Base-by-base conservation (phyloP, 2,113 vertebrate genomes). In the Bettongia penicillata region DNA sequence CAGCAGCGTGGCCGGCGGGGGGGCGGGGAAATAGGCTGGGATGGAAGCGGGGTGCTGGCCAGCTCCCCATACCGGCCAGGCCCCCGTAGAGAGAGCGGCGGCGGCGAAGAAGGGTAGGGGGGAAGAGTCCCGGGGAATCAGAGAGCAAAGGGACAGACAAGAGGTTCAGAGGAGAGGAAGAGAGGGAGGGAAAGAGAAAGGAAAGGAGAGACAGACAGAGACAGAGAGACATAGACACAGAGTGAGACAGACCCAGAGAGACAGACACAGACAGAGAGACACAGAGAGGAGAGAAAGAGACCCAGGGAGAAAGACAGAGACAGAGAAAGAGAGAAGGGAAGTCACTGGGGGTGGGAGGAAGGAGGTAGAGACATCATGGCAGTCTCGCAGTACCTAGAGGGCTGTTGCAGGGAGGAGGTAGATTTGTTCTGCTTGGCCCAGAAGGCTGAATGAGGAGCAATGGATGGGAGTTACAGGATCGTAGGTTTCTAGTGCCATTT, bases 1-100 rank as follows among this genome's bases (percentile, higher is more conserved):
- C 99, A 98, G 98, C 98, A 99, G 99, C 98, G 98, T 99, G 99
- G 99, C 98, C 51, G 97, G 25, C 3, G 49, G n/a, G 48, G 31
- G 37, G 92, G 68, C 8, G 91, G 90, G 2, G 5, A 49, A n/a
- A 84, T 43, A 84, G 68, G n/a, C 68, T 43, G n/a, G 37, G 68
- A 84, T 43, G 68, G 68, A 43, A 84, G 68, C n/a, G 53, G 68
- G 68, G 68, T 84, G 68, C 68, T 43, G 68, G 37, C 24, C 55
- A 43, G 49, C 48, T 53, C 25, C 47, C 51, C 77, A 50, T 4
- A 50, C 49, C 48, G 49, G 90, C 48, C 90, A 31, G 24, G 90
- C 47, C 49, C 47, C 90, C 3, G 48, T 50, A 51, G 48, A 90
- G 68, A 43, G 68, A 84, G 68, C 19, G 8, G n/a, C n/a, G 23